Evolutionary conservation across 2,113 vertebrate genomes (phyloP).

Genomic region (Thunnus thynnus): DNA sequence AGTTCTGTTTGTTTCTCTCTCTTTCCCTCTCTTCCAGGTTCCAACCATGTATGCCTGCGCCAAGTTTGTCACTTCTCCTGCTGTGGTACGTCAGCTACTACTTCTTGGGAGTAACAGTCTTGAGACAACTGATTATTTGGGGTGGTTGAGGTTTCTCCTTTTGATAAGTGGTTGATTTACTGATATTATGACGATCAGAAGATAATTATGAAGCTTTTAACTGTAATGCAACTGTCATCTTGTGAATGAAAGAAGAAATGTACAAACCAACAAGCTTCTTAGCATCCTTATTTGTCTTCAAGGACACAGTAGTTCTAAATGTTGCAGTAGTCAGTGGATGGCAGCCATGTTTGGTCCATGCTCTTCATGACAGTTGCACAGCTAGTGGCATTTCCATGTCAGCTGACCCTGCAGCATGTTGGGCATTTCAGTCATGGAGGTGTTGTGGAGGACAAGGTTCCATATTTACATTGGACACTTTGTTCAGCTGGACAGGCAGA

Average conservation of each 20-base stretch:
- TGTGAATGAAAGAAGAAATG: neutral
- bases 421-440: conserved; percentile 13
- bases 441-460: conserved; percentile 8
- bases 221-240: neutral
- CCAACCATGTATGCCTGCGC: conserved; percentile 87
- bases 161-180: neutral
- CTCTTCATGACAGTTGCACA: neutral
- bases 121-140: neutral
- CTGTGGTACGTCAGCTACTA: conserved; percentile 80
- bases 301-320: conserved; percentile 3
- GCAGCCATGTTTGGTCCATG: neutral
- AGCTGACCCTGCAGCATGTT: conserved; percentile 34
- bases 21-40: conserved; percentile 55
- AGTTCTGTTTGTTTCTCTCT: neutral
- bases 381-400: conserved; percentile 8
- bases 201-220: too few species aligned
- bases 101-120: neutral
- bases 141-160: neutral
- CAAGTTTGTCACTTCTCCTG: conserved; percentile 85
- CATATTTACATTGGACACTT: neutral
- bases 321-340: neutral
- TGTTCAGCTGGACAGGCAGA: neutral
- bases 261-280: neutral
- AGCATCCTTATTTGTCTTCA: neutral
- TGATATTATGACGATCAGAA: neutral